Percentiles rank a stretch among this genome's conserved stretches.
Evolutionary conservation across 2,113 vertebrate species (phyloP).

Genomic region (Spermophilus dauricus): DNA sequence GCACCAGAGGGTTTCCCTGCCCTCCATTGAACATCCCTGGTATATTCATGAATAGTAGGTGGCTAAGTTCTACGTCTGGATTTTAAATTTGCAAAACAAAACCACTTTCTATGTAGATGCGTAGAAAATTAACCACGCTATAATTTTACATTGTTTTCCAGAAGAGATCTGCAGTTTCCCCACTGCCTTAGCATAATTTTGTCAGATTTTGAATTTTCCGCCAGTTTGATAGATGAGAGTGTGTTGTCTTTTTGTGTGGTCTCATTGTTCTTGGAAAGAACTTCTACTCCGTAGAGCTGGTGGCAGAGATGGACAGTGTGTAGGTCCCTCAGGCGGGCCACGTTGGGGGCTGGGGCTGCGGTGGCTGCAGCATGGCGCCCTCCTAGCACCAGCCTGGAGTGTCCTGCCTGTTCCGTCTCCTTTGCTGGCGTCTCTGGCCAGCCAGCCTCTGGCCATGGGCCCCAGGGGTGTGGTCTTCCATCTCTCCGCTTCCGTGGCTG

Average conservation of each 20-base stretch:
- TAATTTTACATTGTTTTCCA: background rate
- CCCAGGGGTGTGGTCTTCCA: background rate
- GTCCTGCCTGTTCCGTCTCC: fast-evolving
- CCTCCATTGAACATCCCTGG: fast-evolving
- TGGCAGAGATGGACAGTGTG: background rate
- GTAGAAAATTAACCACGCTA: background rate
- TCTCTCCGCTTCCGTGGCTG: background rate
- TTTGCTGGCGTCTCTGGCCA: background rate
- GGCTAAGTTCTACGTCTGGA: background rate
- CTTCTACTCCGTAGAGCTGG: background rate
- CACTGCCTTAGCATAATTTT: background rate
- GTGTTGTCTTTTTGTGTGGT: background rate
- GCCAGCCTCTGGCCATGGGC: fast-evolving
- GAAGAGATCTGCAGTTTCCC: background rate
- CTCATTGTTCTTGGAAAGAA: background rate
- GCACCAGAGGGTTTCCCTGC: background rate
- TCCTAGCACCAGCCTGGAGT: background rate
- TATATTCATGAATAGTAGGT: fast-evolving
- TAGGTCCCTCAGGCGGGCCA: background rate
- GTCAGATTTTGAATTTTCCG: background rate
- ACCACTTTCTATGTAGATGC: background rate
- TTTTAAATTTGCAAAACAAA: background rate
- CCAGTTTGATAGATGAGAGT: background rate
- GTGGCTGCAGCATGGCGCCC: fast-evolving
- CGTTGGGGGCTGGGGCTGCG: background rate